Conservation (phyloP, 2,113 vertebrate genomes). For the Ictidomys tridecemlineatus region DNA sequence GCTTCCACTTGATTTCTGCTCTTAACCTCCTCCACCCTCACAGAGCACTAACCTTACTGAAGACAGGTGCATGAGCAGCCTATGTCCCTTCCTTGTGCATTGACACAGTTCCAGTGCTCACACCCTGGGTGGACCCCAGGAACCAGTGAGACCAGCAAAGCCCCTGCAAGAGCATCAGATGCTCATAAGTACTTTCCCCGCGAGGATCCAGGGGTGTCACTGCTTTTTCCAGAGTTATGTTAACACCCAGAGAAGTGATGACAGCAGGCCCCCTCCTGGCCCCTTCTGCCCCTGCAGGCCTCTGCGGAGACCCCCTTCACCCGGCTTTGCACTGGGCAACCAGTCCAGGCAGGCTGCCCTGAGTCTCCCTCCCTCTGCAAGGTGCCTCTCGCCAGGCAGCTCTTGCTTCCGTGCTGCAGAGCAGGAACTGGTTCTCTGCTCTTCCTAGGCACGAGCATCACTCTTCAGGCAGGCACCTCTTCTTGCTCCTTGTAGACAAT, state of each 20-base stretch:
- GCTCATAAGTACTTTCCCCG: neutral
- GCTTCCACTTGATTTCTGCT: neutral
- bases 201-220: too few species aligned
- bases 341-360: too few species aligned
- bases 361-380: neutral
- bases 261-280: too few species aligned
- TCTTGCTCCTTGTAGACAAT: rapidly evolving
- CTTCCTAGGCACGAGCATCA: neutral
- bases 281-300: neutral
- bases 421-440: neutral
- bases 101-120: too few species aligned
- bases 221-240: neutral
- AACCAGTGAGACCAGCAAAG: too few species aligned
- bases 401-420: neutral
- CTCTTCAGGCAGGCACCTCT: too few species aligned
- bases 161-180: neutral
- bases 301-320: neutral
- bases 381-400: too few species aligned
- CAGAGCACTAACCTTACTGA: neutral
- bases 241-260: neutral
- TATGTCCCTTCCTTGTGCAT: too few species aligned
- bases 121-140: neutral
- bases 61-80: too few species aligned
- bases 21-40: neutral
- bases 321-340: neutral